Evolutionary conservation across 2,888 invertebrate species (phyloP).

Genomic region (Conops quadrifasciatus): DNA sequence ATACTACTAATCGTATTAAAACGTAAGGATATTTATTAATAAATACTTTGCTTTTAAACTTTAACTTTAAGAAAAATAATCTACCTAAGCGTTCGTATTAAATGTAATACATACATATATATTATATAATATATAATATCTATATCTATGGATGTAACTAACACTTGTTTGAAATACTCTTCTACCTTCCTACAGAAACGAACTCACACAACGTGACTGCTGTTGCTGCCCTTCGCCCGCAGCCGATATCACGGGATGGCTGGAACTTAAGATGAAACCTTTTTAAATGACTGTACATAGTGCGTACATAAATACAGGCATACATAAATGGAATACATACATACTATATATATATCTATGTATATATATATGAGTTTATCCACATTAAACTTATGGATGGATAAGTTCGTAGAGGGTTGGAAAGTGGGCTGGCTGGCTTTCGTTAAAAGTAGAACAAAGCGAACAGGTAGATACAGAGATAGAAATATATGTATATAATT

Average conservation of each 20-base stretch:
- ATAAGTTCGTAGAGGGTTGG: too few relatives aligned
- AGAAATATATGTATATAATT: too few relatives aligned
- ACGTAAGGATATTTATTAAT: too few relatives aligned
- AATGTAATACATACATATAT: not conserved
- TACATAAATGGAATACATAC: conserved; percentile 8
- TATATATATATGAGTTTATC: conserved; percentile 26
- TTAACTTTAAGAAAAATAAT: too few relatives aligned
- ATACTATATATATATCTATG: conserved; percentile 23
- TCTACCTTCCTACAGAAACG: not conserved
- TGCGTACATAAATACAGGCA: conserved; percentile 17
- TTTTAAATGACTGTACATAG: conserved; percentile 33
- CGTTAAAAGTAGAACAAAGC: not conserved
- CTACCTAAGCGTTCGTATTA: too few relatives aligned
- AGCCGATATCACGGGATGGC: conserved; percentile 6
- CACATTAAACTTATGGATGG: not conserved
- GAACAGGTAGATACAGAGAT: not conserved
- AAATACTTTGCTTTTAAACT: too few relatives aligned
- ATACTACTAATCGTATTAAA: too few relatives aligned
- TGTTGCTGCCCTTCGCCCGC: not conserved
- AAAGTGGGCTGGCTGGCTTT: not conserved
- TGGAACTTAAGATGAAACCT: conserved; percentile 27
- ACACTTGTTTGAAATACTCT: not conserved
- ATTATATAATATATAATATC: not conserved
- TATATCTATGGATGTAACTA: not conserved
- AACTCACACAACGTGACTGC: not conserved